phyloP scores from a whole-genome alignment of 2,797 vertebrate species.

The Trichosurus vulpecula region DNA sequence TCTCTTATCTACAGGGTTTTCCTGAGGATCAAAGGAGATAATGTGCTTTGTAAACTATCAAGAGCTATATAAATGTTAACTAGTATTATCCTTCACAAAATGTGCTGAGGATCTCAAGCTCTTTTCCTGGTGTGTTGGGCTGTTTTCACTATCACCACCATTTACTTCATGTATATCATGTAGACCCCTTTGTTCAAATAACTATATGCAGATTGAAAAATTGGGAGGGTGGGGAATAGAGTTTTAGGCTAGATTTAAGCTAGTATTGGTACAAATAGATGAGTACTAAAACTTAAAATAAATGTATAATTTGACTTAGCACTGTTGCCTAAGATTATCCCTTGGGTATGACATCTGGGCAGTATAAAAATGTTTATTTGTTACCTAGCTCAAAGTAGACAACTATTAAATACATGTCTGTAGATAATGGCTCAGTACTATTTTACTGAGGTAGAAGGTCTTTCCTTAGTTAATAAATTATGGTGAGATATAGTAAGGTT shows the following conservation, averaged over 20 bases:
- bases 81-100: not conserved
- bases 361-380: not conserved
- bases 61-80: not conserved
- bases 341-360: not conserved
- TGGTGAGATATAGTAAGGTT: not conserved
- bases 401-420: not conserved
- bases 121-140: not conserved
- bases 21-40: not conserved
- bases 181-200: not conserved
- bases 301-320: not conserved
- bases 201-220: not conserved
- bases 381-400: not conserved
- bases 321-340: not conserved
- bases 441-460: not conserved
- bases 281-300: not conserved
- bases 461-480: not conserved
- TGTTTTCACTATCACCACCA: not conserved
- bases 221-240: not conserved
- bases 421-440: not conserved
- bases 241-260: not conserved
- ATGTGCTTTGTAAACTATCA: not conserved
- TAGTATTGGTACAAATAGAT: not conserved
- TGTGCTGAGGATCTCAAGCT: not conserved
- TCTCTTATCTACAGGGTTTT: not conserved
- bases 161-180: not conserved